phyloP scores from a whole-genome alignment of 1,140 invertebrate species.

The Bathynomus jamesi region DNA sequence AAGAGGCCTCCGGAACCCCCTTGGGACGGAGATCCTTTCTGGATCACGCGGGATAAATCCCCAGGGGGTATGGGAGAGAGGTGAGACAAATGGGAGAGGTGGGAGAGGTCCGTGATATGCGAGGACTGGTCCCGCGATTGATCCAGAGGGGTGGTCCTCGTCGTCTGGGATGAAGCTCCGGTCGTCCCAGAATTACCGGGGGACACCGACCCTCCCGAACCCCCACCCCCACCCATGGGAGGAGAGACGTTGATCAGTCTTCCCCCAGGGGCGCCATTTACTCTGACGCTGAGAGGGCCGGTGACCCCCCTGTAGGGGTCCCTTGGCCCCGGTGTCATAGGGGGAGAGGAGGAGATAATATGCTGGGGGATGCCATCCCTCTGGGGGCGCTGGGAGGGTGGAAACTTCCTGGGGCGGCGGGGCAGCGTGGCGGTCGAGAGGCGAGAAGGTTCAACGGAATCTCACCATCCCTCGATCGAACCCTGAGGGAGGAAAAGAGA shows the following conservation, averaged over 20 bases:
- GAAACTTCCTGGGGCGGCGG: background rate
- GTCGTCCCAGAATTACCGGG: background rate
- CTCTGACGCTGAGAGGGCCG: background rate
- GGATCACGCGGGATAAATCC: conserved; percentile 19
- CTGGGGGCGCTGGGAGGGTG: background rate
- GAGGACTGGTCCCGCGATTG: conserved; percentile 35
- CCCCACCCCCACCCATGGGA: background rate
- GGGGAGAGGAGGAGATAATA: background rate
- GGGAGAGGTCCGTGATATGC: conserved; percentile 36
- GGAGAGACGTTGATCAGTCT: background rate
- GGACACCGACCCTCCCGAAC: background rate
- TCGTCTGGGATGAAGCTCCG: conserved; percentile 2
- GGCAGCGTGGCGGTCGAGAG: background rate
- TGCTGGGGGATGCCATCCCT: background rate
- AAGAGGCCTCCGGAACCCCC: conserved; percentile 7
- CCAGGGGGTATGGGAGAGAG: conserved; percentile 23
- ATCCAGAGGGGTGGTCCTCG: conserved; percentile 36
- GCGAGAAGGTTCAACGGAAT: too few relatives aligned
- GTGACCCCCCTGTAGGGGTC: background rate
- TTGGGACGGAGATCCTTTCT: conserved; percentile 7
- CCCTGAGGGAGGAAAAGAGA: too few relatives aligned
- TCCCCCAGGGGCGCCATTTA: background rate
- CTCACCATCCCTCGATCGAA: too few relatives aligned
- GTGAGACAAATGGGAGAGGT: conserved; percentile 31
- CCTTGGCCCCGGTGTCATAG: background rate